These are phyloP conservation scores for Mus minutoides DNA, from an alignment of 2,797 vertebrate species.

Conservation along the genomic window DNA sequence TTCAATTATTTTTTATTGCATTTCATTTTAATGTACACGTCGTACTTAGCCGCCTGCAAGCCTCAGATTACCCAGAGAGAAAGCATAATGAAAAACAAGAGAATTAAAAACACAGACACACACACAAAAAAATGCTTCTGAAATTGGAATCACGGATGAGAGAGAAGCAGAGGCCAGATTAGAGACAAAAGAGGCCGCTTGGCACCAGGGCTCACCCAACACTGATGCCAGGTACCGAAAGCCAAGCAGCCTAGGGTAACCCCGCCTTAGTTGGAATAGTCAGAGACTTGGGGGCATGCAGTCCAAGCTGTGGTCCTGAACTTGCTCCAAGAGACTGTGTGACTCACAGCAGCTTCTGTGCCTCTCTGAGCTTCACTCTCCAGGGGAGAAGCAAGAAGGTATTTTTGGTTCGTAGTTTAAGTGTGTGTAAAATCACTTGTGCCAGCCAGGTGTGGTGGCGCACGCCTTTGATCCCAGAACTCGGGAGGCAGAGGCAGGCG, in stretches of 20 bases:
- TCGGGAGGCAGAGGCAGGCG: no score
- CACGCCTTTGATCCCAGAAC: no score
- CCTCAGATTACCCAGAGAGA: conserved; percentile 67
- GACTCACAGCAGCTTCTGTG: background rate
- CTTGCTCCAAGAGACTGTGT: background rate
- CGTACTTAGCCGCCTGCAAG: conserved; percentile 67
- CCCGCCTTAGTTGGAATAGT: background rate
- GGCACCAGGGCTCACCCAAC: background rate
- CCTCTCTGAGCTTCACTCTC: conserved; percentile 11
- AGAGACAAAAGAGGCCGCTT: conserved; percentile 32
- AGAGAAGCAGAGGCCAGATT: conserved; percentile 50
- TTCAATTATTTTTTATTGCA: conserved; percentile 81
- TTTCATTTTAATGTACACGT: conserved; percentile 67
- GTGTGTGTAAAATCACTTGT: background rate
- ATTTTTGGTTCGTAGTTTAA: background rate
- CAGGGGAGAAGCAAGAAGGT: background rate
- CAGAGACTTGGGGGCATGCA: background rate
- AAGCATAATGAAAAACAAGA: conserved; percentile 66
- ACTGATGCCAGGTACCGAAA: accelerated
- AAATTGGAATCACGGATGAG: conserved; percentile 55
- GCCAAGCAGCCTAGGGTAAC: accelerated
- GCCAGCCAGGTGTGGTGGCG: no score
- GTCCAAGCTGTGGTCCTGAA: background rate
- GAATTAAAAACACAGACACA: conserved; percentile 61
- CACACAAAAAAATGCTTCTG: conserved; percentile 1